Conservation (phyloP, 2,888 invertebrate genomes). For the Sinelater perroti region DNA sequence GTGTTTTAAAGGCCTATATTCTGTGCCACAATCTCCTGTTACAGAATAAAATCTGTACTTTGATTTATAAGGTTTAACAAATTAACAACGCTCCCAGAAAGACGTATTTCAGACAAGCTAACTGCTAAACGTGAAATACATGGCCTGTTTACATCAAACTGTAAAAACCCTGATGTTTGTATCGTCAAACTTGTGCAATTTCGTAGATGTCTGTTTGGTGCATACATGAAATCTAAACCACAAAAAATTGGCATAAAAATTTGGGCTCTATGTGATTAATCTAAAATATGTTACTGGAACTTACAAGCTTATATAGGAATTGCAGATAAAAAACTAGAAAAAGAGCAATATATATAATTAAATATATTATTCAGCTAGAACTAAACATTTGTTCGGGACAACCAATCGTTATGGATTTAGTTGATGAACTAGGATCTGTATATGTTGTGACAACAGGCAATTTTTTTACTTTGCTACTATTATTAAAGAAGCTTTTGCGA, state of each 20-base stretch:
- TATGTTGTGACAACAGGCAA: neutral
- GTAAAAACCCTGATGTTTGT: neutral
- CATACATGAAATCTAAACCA: neutral
- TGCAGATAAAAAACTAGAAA: neutral
- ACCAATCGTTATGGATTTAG: neutral
- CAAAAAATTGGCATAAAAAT: neutral
- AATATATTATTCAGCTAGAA: neutral
- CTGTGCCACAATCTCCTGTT: neutral
- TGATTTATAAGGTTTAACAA: neutral
- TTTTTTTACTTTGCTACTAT: neutral
- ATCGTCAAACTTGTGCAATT: neutral
- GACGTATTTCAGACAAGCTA: neutral
- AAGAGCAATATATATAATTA: neutral
- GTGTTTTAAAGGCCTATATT: neutral
- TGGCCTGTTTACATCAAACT: too few species aligned
- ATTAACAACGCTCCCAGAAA: neutral
- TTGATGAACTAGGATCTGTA: too few species aligned
- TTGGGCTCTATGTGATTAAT: neutral
- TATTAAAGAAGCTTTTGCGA: neutral
- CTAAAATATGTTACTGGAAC: neutral
- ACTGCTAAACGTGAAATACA: too few species aligned
- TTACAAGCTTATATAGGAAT: neutral
- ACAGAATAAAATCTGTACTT: too few species aligned
- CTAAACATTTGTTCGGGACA: neutral
- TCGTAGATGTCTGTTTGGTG: neutral